Percentiles rank a stretch among this genome's conserved stretches.
phyloP scores from a whole-genome alignment of 1,140 invertebrate species.

The Fopius arisanus region DNA sequence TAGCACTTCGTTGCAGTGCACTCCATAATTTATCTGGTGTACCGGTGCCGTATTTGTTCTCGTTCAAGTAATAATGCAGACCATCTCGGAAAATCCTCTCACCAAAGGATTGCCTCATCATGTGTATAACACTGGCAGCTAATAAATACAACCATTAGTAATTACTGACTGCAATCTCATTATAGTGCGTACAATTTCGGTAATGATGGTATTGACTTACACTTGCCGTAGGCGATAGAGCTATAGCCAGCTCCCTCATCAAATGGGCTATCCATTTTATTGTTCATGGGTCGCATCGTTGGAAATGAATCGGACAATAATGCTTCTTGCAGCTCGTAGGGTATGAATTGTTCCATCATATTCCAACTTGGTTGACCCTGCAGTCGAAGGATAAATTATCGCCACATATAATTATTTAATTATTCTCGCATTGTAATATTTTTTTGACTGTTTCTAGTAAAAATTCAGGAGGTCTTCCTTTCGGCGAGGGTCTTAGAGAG shows the following conservation, averaged over 20 bases:
- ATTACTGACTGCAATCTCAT: background rate
- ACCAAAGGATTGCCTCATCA: conserved; percentile 77
- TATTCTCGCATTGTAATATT: too few relatives aligned
- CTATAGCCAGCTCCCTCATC: conserved; percentile 72
- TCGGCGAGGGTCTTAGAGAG: background rate
- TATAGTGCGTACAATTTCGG: conserved; percentile 30
- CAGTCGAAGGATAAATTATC: background rate
- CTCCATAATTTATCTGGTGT: conserved; percentile 70
- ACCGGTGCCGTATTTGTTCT: conserved; percentile 65
- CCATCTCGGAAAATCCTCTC: conserved; percentile 69
- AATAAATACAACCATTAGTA: conserved; percentile 29
- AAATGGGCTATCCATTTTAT: conserved; percentile 38
- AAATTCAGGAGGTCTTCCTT: too few relatives aligned
- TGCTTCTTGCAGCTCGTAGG: conserved; percentile 62
- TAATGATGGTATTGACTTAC: conserved; percentile 58
- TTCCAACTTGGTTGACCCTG: conserved; percentile 50
- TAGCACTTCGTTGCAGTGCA: conserved; percentile 65
- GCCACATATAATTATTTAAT: background rate
- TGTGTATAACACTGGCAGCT: conserved; percentile 75
- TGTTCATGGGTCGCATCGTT: conserved; percentile 48
- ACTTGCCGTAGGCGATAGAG: conserved; percentile 75
- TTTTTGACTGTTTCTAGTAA: too few relatives aligned
- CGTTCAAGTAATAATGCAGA: conserved; percentile 64
- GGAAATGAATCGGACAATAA: conserved; percentile 42
- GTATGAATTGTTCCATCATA: conserved; percentile 52